Evolutionary conservation across 2,888 invertebrate genomes (phyloP).

Genomic region (Charanyca ferruginea): DNA sequence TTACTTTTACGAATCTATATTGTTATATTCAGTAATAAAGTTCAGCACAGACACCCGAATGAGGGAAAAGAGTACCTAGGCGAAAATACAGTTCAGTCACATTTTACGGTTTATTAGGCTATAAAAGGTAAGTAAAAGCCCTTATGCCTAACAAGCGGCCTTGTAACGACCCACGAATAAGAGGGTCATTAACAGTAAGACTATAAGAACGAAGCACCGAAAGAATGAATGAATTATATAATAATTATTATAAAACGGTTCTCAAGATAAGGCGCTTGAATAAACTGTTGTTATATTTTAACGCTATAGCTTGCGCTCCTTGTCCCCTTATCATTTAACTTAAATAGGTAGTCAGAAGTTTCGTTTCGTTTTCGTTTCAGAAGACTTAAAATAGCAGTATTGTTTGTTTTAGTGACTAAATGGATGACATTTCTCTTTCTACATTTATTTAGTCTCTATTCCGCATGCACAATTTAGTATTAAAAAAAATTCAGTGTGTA

Average conservation of each 20-base stretch:
- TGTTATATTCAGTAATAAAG: conserved; percentile 37
- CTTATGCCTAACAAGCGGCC: conserved; percentile 53
- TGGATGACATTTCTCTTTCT: too few relatives aligned
- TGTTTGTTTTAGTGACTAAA: too few relatives aligned
- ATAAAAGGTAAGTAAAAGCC: conserved; percentile 58
- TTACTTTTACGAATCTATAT: conserved; percentile 17
- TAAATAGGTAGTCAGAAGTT: too few relatives aligned
- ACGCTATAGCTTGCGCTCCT: neutral
- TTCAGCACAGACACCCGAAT: conserved; percentile 24
- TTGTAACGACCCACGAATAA: conserved; percentile 50
- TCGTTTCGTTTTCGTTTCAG: too few relatives aligned
- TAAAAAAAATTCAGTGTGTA: too few relatives aligned
- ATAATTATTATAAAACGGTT: neutral
- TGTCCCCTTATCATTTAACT: neutral
- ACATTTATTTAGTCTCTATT: neutral
- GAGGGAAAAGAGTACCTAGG: conserved; percentile 40
- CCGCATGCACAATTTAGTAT: too few relatives aligned
- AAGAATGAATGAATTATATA: neutral
- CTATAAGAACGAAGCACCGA: conserved; percentile 11
- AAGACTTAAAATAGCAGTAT: neutral
- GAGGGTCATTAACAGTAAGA: conserved; percentile 33
- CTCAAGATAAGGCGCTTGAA: conserved; percentile 3
- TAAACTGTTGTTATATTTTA: conserved; percentile 16
- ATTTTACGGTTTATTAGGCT: conserved; percentile 58
- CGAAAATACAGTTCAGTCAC: conserved; percentile 44